These are phyloP conservation scores for Cynoglossus semilaevis DNA, from an alignment of 2,113 vertebrate genomes.

Conservation along the genomic window DNA sequence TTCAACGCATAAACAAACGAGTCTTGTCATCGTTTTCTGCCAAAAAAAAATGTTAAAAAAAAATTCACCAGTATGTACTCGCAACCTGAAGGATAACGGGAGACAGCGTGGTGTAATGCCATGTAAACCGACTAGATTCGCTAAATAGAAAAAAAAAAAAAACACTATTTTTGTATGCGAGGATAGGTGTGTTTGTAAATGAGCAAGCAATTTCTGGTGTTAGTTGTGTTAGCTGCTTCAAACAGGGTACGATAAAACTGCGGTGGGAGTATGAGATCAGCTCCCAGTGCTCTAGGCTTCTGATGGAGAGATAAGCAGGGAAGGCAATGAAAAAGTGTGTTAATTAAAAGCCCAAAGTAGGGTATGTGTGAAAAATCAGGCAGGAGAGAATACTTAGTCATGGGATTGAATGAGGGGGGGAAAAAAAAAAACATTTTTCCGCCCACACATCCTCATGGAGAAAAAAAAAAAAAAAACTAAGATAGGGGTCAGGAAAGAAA, in stretches of 20 bases:
- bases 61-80: no score
- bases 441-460: conserved; percentile 26
- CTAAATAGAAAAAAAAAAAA: no score
- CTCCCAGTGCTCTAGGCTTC: conserved; percentile 47
- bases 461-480: conserved; percentile 50
- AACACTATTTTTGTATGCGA: conserved; percentile 19
- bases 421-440: conserved; percentile 61
- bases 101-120: no score
- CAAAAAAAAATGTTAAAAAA: no score
- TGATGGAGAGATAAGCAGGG: conserved; percentile 64
- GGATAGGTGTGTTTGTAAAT: conserved; percentile 21
- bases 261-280: conserved; percentile 58
- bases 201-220: conserved; percentile 45
- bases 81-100: no score
- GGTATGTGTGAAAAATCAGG: conserved; percentile 67
- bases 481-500: conserved; percentile 57
- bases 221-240: conserved; percentile 34
- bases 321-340: conserved; percentile 62
- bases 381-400: conserved; percentile 59
- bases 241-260: conserved; percentile 51
- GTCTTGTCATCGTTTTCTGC: no score
- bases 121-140: no score
- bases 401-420: conserved; percentile 28
- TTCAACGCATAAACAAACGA: no score
- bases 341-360: conserved; percentile 69